Base-by-base conservation (phyloP, 2,888 invertebrate genomes). In the Hymenopus coronatus region DNA sequence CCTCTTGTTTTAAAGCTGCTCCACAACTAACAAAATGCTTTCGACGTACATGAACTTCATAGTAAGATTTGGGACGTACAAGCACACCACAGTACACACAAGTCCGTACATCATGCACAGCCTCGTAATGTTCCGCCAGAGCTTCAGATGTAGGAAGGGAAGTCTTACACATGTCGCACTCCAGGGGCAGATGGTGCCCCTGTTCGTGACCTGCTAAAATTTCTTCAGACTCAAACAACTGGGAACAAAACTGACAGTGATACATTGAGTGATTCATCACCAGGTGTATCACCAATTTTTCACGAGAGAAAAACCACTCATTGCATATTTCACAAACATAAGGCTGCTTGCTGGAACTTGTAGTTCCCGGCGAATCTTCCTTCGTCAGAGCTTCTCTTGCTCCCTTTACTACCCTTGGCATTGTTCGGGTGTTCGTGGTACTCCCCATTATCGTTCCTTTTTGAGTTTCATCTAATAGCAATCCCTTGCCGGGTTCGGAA, bases 241-340 rank as follows among this genome's bases (percentile, higher is more conserved):
- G 90, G 27, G 90, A 88, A 89, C 91, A 91, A 88, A 91, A 91
- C 30, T 90, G 90, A 84, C 91, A 91, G 83, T 91, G 90, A 30
- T 90, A 89, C 88, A 90, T 90, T 25, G 89, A 88, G 89, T 91
- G 91, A 82, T 91, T 91, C 88, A 91, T 90, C 28, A 91, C 89
- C 83, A 90, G 89, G 88, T 91, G 91, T 83, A 91, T 90, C 28
- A 91, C 90, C 28, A 91, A 88, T 88, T 91, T 91, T 82, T 90
- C 90, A 40, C 90, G 89, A 33, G 90, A 89, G 85, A 91, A 91
- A 89, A 91, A 91, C 90, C 91, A 91, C 33, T 90, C 90, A n/a
- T 90, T 88, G 88, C 91, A 91, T 28, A 90, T 81, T 54, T 90
- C 88, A 87, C 91, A 91, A 54, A 90, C 90, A 88, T 90, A 89